Percentiles rank a stretch among this genome's conserved stretches.
Conservation (phyloP, 2,797 vertebrate genomes). For the Morus bassanus region DNA sequence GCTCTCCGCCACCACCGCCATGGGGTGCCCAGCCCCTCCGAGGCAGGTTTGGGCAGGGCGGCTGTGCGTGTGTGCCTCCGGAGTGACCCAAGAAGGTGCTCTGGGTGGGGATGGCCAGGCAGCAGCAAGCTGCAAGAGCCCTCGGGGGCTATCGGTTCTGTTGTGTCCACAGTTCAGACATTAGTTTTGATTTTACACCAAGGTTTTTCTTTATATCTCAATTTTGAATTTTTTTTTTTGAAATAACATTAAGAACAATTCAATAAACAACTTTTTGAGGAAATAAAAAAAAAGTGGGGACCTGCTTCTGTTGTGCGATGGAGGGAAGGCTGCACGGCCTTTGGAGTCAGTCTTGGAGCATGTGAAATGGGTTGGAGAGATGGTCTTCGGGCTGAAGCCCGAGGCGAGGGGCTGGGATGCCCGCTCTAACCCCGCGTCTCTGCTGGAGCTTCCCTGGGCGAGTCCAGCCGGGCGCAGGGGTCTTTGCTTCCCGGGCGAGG, state of each 20-base stretch:
- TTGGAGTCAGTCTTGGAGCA: neutral
- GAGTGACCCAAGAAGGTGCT: neutral
- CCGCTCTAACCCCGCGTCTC: no score
- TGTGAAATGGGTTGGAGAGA: neutral
- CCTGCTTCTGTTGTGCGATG: neutral
- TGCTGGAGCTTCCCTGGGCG: neutral
- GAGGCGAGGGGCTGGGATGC: neutral
- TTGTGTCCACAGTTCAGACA: neutral
- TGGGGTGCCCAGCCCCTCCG: neutral
- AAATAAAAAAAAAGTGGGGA: slow-evolving; percentile 3
- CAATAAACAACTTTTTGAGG: slow-evolving; percentile 79
- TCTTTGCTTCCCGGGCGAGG: neutral
- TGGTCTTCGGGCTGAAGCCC: neutral
- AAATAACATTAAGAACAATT: slow-evolving; percentile 72
- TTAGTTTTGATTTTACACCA: slow-evolving; percentile 62
- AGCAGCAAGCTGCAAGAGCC: neutral
- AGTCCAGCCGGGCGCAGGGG: accelerated
- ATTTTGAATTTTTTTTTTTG: slow-evolving; percentile 74
- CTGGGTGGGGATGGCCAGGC: neutral
- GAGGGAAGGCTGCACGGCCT: no score
- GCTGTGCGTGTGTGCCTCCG: neutral
- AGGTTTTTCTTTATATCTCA: slow-evolving; percentile 74
- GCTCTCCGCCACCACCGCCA: accelerated
- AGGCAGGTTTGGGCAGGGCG: neutral
- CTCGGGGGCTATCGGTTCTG: neutral